These are phyloP conservation scores for Mus spretus DNA, from an alignment of 2,797 vertebrate genomes.

Conservation along the genomic window DNA sequence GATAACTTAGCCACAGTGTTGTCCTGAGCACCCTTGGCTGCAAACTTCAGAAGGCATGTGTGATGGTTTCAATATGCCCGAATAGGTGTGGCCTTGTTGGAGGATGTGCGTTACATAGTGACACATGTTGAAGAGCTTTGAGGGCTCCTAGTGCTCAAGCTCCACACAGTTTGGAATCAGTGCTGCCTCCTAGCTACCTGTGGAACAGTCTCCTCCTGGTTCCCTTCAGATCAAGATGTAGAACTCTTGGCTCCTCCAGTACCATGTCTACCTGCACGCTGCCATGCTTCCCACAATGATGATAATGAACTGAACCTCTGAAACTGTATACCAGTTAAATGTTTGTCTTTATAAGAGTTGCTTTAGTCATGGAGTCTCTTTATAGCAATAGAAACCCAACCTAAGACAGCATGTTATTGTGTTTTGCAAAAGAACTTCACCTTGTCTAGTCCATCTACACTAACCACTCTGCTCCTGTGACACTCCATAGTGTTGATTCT, in stretches of 20 bases:
- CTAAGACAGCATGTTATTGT: neutral
- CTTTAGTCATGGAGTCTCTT: neutral
- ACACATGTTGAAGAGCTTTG: neutral
- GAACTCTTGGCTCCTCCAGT: neutral
- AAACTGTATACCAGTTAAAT: neutral
- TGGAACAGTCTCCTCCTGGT: neutral
- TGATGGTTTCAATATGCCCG: too few species aligned
- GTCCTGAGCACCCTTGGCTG: neutral
- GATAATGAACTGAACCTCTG: neutral
- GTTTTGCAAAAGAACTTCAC: conserved; percentile 34
- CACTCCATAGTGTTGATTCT: neutral
- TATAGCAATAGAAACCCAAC: neutral
- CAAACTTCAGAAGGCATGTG: conserved; percentile 21
- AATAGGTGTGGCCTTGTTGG: neutral
- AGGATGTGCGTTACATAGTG: neutral
- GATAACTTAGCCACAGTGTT: neutral
- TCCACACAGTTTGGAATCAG: neutral
- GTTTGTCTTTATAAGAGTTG: neutral
- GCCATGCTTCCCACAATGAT: neutral
- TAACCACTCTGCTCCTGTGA: conserved; percentile 25
- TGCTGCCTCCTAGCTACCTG: too few species aligned
- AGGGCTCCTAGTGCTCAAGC: neutral
- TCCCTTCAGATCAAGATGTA: neutral
- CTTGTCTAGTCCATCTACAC: neutral
- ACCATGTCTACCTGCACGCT: neutral